These are phyloP conservation scores for Oconnorella tubifera DNA, from an alignment of 2,888 invertebrate species.

Conservation along the genomic window DNA sequence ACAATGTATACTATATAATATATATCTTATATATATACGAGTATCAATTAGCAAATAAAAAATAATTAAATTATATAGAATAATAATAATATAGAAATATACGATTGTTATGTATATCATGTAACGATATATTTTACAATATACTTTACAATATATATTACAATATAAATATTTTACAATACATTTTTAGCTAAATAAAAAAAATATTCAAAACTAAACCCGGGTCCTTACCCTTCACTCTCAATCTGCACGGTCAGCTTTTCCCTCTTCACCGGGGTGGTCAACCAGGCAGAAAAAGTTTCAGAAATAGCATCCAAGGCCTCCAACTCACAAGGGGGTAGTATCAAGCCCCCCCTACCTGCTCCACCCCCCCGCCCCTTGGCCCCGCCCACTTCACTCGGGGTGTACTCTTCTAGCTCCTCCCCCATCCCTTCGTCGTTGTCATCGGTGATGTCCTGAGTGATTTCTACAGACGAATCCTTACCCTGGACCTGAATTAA, in stretches of 20 bases:
- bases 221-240: constrained; percentile 88
- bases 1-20: no score
- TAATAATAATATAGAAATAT: no score
- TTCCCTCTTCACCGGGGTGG: constrained; percentile 85
- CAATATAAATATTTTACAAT: no score
- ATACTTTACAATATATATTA: no score
- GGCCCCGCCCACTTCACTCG: background rate
- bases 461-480: constrained; percentile 96
- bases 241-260: constrained; percentile 89
- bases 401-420: constrained; percentile 74
- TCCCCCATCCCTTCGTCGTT: constrained; percentile 36
- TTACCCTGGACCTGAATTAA: constrained; percentile 83
- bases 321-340: constrained; percentile 90
- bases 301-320: constrained; percentile 93
- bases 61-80: no score
- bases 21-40: no score
- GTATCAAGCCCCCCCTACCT: constrained; percentile 85
- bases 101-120: no score
- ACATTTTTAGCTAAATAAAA: no score
- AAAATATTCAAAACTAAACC: no score
- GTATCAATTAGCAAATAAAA: no score
- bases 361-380: constrained; percentile 74
- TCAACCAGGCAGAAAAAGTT: constrained; percentile 60
- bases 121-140: no score
- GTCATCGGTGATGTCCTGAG: constrained; percentile 64